Percentiles rank a stretch among this genome's conserved stretches.
Evolutionary conservation across 1,140 invertebrate species (phyloP).

Genomic region (Drosophila melanogaster): Release_6_plus_ISO1_MT NT_033777.3:11643501-11644000

Average conservation of each 20-base stretch:
- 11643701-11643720: conserved; percentile 45
- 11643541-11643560: conserved; percentile 47
- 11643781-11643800: conserved; percentile 26
- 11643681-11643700: conserved; percentile 19
- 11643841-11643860: conserved; percentile 38
- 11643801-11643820: conserved; percentile 59
- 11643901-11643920: conserved; percentile 22
- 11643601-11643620: conserved; percentile 57
- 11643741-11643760: conserved; percentile 49
- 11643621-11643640: conserved; percentile 33
- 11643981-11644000: conserved; percentile 71
- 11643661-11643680: conserved; percentile 10
- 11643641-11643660: conserved; percentile 19
- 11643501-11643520: conserved; percentile 23
- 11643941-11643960: conserved; percentile 76
- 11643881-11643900: conserved; percentile 23
- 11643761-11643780: conserved; percentile 6
- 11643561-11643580: conserved; percentile 36
- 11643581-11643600: conserved; percentile 64
- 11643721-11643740: conserved; percentile 43
- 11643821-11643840: conserved; percentile 60
- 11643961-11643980: conserved; percentile 60
- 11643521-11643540: conserved; percentile 51
- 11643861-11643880: conserved; percentile 46
- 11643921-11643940: conserved; percentile 6